Base-by-base conservation (phyloP, 2,797 vertebrate species). In the Columba guinea region DNA sequence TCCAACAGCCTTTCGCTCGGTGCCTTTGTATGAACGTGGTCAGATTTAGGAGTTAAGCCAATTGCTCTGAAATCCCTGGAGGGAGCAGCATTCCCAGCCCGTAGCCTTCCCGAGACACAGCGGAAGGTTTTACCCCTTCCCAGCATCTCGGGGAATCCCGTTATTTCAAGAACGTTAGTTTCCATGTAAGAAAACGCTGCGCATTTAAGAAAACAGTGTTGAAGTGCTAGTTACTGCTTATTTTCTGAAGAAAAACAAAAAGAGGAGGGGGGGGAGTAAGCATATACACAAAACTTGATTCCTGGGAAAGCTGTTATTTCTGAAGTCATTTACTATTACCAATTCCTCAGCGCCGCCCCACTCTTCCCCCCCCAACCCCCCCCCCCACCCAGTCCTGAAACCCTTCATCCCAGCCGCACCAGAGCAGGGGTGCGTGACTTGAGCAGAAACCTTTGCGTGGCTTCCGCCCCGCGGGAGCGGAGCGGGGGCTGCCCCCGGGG, bases 21-120 rank as follows among this genome's bases (percentile, higher is more conserved):
- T 91, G 92, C 89, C 89, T 97, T 97, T 97, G 95, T 97, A 96
- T 74, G 90, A 86, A 92, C 70, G 83, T 71, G 94, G 96, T 83
- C 96, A 97, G 95, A 95, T 96, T 97, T 94, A 90, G 89, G 85
- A 79, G 94, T 95, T 97, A 95, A 97, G 93, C 96, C 96, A 97
- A 87, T 95, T 97, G 94, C 92, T 85, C 86, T 81, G 84, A 93
- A 93, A 91, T 95, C 97, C 91, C 97, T 44, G 52, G 95, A 93
- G 94, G 92, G 64, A 96, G 53, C 32, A 59, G 94, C 87, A 48
- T 87, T 46, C 69, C 77, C 83, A 58, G 90, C 55, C 74, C 64
- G 49, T 84, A 87, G 86, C 68, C 77, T 89, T 74, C 23, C 73
- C 68, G 49, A 82, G 48, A 63, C 53, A 26, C 32, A 13, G 74